Evolutionary conservation across 2,113 vertebrate genomes (phyloP), one percentile per base, ranked within the genome.

Genomic region (Gasterosteus nipponicus): DNA sequence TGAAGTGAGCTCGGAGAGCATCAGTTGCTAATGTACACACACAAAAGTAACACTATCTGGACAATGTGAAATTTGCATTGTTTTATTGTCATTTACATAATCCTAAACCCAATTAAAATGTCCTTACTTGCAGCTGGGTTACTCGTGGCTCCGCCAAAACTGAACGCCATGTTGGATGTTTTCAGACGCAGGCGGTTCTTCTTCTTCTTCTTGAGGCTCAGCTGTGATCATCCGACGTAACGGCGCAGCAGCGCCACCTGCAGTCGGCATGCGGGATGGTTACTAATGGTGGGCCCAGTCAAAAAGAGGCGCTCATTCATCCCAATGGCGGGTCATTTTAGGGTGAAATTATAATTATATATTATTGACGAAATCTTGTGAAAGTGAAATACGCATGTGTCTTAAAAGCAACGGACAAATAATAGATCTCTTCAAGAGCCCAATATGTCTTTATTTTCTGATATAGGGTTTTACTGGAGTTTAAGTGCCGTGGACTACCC

Each of bases 101-200:
- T 47, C 1, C 11, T 0, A 26, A 29, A 39, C 3, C 46, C 2
- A n/a, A 19, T 4, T 62, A 51, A 68, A 70, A 44, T 2, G 3
- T 3, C 8, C 92, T 71, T 92, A 95, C 94, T 87, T 83, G 92
- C 71, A 3, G 91, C 87, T 38, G 89, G 54, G 74, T 86, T 93
- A 1, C 86, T 26, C 33, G 91, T 14, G 9, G 84, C 90, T 51
- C 89, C 91, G 88, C 94, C 93, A 82, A 95, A 94, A 87, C 78
- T 95, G 77, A 95, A 95, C 93, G 95, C 94, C 95, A 95, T 95
- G 83, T 83, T 93, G 85, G 39, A 54, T 56, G 74, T 57, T 57
- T 33, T 68, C 56, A 0, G 2, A 5, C 9, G 54, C 51, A 31
- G 14, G 29, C 14, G 8, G 53, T 29, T 54, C 12, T 31, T 54